phyloP scores from a whole-genome alignment of 2,113 vertebrate genomes.

The Melospiza melodia region DNA sequence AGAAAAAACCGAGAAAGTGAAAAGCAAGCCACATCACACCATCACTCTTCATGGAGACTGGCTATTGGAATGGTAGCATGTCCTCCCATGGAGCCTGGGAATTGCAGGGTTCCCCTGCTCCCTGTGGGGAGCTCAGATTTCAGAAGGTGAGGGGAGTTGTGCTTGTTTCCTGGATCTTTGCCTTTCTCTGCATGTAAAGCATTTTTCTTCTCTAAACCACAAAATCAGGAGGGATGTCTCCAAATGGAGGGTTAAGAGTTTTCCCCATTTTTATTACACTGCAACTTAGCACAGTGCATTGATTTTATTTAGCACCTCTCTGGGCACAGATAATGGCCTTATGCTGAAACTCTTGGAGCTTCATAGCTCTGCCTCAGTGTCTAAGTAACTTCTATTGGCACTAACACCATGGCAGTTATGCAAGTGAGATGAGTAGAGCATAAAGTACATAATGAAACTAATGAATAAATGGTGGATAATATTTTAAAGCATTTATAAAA shows the following conservation, averaged over 20 bases:
- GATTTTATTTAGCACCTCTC: slow-evolving; percentile 24
- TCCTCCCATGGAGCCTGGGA: neutral
- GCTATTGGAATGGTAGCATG: rapidly evolving
- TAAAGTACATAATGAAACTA: neutral
- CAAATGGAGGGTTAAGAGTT: neutral
- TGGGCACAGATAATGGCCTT: neutral
- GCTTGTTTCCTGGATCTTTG: neutral
- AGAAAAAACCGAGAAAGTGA: neutral
- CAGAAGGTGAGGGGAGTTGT: neutral
- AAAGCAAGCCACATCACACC: neutral
- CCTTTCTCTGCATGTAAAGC: neutral
- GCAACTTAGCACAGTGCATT: neutral
- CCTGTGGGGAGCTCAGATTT: rapidly evolving
- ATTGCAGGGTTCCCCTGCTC: neutral
- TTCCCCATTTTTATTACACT: neutral
- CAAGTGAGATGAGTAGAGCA: neutral
- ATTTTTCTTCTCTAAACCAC: neutral
- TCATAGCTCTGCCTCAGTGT: neutral
- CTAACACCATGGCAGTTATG: neutral
- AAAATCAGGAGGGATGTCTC: neutral
- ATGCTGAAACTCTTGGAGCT: neutral
- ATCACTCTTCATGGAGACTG: rapidly evolving
- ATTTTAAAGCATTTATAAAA: neutral
- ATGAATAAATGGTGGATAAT: neutral
- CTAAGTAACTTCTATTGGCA: neutral